phyloP scores from a whole-genome alignment of 2,797 vertebrate species.

The Meda fulgida region DNA sequence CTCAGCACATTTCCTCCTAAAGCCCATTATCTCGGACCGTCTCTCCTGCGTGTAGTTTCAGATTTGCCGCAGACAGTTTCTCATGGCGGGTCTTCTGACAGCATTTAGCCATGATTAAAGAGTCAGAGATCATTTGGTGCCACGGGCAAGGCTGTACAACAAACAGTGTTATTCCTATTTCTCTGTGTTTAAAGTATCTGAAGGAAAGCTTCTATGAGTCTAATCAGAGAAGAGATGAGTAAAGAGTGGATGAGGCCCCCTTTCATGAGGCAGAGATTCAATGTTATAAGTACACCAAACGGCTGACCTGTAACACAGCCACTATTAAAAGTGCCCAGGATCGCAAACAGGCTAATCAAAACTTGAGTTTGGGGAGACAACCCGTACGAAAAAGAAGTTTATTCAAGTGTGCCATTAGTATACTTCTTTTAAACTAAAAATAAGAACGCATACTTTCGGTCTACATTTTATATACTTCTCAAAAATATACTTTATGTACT shows the following conservation, averaged over 20 bases:
- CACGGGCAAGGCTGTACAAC: conserved; percentile 64
- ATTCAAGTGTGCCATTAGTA: too few relatives aligned
- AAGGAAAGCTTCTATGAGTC: conserved; percentile 54
- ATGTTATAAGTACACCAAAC: conserved; percentile 60
- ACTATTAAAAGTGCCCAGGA: conserved; percentile 67
- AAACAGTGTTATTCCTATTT: conserved; percentile 56
- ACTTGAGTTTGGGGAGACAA: conserved; percentile 49
- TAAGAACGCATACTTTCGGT: too few relatives aligned
- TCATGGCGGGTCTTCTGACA: conserved; percentile 67
- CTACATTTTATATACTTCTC: too few relatives aligned
- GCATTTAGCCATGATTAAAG: conserved; percentile 79
- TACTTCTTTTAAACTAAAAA: too few relatives aligned
- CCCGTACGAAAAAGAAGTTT: too few relatives aligned
- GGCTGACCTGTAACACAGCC: conserved; percentile 50
- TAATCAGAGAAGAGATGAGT: conserved; percentile 53
- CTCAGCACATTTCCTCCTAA: conserved; percentile 75
- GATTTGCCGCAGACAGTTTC: conserved; percentile 58
- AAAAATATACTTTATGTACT: too few relatives aligned
- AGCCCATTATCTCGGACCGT: conserved; percentile 78
- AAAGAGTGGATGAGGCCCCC: conserved; percentile 33
- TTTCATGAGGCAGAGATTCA: conserved; percentile 63
- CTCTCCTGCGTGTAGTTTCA: conserved; percentile 56
- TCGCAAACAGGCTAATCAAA: conserved; percentile 66
- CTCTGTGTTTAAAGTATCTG: conserved; percentile 58
- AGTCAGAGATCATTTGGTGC: conserved; percentile 77